Conservation (phyloP, 2,113 vertebrate genomes). For the Nettapus auritus region DNA sequence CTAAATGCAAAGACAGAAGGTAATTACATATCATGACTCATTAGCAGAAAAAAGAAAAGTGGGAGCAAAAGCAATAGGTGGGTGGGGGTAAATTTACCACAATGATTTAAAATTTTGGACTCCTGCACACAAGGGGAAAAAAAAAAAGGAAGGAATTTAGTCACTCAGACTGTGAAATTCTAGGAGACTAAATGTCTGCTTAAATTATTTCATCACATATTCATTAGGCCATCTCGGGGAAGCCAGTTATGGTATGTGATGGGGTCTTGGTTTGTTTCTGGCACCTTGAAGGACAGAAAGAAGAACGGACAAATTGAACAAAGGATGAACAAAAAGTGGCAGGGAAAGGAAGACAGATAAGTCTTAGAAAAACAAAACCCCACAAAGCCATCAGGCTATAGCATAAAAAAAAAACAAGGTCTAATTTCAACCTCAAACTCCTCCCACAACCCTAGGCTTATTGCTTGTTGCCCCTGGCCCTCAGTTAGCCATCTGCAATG, state of each 20-base stretch:
- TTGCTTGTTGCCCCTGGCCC: not conserved
- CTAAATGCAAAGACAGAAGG: conserved; percentile 78
- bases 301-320: conserved; percentile 20
- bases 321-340: conserved; percentile 13
- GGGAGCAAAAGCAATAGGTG: conserved; percentile 67
- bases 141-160: conserved; percentile 50
- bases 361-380: not conserved
- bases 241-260: conserved; percentile 32
- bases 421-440: not conserved
- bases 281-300: conserved; percentile 10
- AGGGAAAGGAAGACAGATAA: not conserved
- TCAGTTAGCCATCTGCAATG: not conserved
- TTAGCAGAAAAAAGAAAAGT: conserved; percentile 56
- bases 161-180: conserved; percentile 54
- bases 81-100: conserved; percentile 66
- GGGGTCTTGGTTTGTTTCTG: conserved; percentile 22
- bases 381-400: not conserved
- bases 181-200: conserved; percentile 53
- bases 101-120: conserved; percentile 66
- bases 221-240: conserved; percentile 45
- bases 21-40: conserved; percentile 74
- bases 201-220: conserved; percentile 62
- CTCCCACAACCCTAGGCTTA: not conserved
- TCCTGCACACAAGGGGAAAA: not conserved
- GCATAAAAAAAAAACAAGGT: not conserved